phyloP scores from a whole-genome alignment of 2,888 invertebrate genomes.

The Ochropacha duplaris region DNA sequence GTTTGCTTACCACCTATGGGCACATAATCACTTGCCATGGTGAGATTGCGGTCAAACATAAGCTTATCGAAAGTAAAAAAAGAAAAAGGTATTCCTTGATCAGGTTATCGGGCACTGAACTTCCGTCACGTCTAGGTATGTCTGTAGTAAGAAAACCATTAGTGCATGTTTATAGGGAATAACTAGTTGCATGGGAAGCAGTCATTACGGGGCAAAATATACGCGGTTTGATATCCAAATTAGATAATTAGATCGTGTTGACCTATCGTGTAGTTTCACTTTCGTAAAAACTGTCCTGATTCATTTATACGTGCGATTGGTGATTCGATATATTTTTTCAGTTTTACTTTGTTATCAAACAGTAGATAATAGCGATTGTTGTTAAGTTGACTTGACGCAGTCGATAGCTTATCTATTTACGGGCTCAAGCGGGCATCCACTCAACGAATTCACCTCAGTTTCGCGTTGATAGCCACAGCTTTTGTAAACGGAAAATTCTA shows the following conservation, averaged over 20 bases:
- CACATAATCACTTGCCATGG: too few species aligned
- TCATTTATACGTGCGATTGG: conserved; percentile 4
- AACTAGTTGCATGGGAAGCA: too few species aligned
- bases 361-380: conserved; percentile 47
- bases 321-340: conserved; percentile 23
- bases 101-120: too few species aligned
- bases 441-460: conserved; percentile 35
- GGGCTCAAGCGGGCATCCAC: conserved; percentile 17
- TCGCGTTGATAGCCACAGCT: conserved; percentile 24
- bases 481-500: conserved; percentile 21
- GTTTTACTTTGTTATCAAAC: conserved; percentile 36
- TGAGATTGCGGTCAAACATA: too few species aligned
- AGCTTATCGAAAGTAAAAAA: too few species aligned
- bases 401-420: conserved; percentile 56
- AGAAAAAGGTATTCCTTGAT: too few species aligned
- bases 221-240: background rate
- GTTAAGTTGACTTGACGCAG: conserved; percentile 44
- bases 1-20: too few species aligned
- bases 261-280: background rate
- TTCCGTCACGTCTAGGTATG: too few species aligned
- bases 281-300: background rate
- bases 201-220: background rate
- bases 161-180: too few species aligned
- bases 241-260: background rate
- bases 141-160: too few species aligned